A percentile compares a stretch with the other conserved stretches of the same genome.
phyloP scores from a whole-genome alignment of 2,888 invertebrate genomes.

The Dusona sp. region DNA sequence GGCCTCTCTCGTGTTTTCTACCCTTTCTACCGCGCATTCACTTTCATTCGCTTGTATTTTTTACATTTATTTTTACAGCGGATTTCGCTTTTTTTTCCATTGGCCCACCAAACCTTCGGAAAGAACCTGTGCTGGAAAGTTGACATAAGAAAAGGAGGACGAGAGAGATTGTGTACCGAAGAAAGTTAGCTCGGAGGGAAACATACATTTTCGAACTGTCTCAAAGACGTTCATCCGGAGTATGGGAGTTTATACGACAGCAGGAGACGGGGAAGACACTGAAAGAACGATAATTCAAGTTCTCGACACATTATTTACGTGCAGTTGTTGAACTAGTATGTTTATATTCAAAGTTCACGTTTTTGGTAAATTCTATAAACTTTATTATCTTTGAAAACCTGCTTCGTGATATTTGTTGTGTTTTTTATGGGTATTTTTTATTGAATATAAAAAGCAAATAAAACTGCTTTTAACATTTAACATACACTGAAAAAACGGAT shows the following conservation, averaged over 20 bases:
- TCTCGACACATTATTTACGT: slow-evolving; percentile 64
- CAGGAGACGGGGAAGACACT: slow-evolving; percentile 33
- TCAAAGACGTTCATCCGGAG: slow-evolving; percentile 47
- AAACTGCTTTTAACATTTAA: background rate
- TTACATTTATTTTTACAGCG: slow-evolving; percentile 35
- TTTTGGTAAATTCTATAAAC: background rate
- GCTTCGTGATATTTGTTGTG: background rate
- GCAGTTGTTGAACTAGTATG: slow-evolving; percentile 43
- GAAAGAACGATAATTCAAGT: slow-evolving; percentile 66
- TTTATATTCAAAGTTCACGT: background rate
- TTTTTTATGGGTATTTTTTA: background rate
- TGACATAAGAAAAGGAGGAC: slow-evolving; percentile 18
- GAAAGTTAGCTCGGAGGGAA: slow-evolving; percentile 64
- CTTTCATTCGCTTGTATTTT: slow-evolving; percentile 42
- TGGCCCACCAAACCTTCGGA: slow-evolving; percentile 22
- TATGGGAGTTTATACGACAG: slow-evolving; percentile 45
- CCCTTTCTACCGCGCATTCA: background rate
- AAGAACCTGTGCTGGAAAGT: slow-evolving; percentile 36
- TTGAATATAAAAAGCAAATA: background rate
- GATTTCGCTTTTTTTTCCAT: slow-evolving; percentile 16
- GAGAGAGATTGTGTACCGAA: slow-evolving; percentile 13
- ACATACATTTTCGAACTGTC: slow-evolving; percentile 69
- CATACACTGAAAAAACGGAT: too few species aligned
- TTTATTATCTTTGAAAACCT: background rate
- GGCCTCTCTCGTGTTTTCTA: slow-evolving; percentile 49